phyloP scores from a whole-genome alignment of 2,888 invertebrate species.

The Tipula lateralis region DNA sequence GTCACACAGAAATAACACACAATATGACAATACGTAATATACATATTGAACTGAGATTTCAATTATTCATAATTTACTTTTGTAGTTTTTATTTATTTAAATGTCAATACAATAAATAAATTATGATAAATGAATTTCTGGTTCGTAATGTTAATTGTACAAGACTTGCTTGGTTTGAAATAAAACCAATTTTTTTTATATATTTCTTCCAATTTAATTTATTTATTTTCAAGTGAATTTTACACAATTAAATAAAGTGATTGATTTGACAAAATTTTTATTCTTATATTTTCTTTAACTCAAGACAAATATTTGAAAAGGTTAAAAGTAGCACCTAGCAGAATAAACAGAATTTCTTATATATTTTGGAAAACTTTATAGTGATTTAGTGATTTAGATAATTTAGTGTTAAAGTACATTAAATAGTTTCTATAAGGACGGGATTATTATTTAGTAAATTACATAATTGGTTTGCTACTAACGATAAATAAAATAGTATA shows the following conservation, averaged over 20 bases:
- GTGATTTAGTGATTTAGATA: background rate
- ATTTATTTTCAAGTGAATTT: slow-evolving; percentile 9
- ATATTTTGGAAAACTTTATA: background rate
- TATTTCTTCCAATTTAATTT: background rate
- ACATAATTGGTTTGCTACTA: background rate
- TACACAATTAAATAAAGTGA: slow-evolving; percentile 21
- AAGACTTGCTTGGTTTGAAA: background rate
- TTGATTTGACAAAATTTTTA: background rate
- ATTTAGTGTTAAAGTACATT: background rate
- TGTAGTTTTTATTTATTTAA: background rate
- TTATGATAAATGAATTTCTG: background rate
- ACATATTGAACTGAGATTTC: background rate
- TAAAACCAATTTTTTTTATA: background rate
- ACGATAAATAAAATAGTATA: background rate
- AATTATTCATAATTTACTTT: background rate
- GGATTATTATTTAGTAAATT: background rate
- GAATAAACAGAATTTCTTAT: background rate
- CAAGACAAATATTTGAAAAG: background rate
- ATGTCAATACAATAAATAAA: background rate
- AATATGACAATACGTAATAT: no score
- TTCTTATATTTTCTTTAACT: background rate
- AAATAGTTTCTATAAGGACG: background rate
- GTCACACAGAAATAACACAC: background rate
- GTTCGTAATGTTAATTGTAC: background rate
- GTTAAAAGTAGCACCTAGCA: background rate